A percentile compares a stretch with the other conserved stretches of the same genome.
Conservation (phyloP, 2,888 invertebrate species). For the Tolmerus cingulatus region DNA sequence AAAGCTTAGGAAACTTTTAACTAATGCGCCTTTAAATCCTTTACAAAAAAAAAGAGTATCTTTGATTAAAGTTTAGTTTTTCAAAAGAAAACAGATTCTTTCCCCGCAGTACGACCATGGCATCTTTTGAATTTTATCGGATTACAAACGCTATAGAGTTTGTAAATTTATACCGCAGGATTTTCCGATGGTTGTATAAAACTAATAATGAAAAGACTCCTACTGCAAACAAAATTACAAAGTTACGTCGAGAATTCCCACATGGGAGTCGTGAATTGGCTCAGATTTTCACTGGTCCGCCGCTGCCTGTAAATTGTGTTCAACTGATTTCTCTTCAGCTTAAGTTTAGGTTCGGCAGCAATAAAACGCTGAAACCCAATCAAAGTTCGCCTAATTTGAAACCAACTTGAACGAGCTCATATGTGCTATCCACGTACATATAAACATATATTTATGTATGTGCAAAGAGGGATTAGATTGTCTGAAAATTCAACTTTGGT, state of each 20-base stretch:
- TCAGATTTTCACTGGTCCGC: not conserved
- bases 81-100: not conserved
- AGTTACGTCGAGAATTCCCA: not conserved
- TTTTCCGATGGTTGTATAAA: not conserved
- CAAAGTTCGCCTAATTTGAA: constrained; percentile 25
- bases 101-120: not conserved
- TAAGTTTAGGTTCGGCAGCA: constrained; percentile 1
- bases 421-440: not conserved
- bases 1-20: not conserved
- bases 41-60: not conserved
- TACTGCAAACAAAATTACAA: not conserved
- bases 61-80: not conserved
- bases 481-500: not conserved
- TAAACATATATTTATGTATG: not conserved
- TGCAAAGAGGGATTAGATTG: not conserved
- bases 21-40: not conserved
- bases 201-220: not conserved
- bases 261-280: not conserved
- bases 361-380: constrained; percentile 26
- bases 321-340: not conserved
- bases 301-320: not conserved
- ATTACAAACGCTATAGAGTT: not conserved
- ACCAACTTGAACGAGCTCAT: not conserved
- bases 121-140: not conserved
- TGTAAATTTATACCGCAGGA: not conserved